Evolutionary conservation across 1,140 invertebrate genomes (phyloP).

Genomic region (Lanistes nyassanus): DNA sequence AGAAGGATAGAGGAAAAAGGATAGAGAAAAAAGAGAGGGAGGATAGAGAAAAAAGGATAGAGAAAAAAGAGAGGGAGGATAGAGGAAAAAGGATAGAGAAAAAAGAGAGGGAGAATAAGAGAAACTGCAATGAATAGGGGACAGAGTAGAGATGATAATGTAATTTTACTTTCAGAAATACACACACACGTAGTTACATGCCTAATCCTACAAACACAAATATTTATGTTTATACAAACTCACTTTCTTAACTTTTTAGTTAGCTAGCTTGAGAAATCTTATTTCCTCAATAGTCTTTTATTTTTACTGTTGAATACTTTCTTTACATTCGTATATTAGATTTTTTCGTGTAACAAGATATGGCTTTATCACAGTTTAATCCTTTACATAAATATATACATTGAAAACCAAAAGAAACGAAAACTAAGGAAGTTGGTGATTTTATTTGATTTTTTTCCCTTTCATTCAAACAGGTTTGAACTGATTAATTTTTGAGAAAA

Average conservation of each 20-base stretch:
- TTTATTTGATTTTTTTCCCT: no score
- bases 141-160: neutral
- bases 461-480: no score
- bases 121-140: neutral
- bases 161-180: neutral
- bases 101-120: slow-evolving; percentile 11
- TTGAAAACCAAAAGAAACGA: no score
- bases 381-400: no score
- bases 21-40: neutral
- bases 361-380: no score
- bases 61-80: neutral
- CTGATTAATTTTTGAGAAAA: no score
- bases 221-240: neutral
- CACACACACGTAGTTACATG: slow-evolving; percentile 6
- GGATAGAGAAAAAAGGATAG: slow-evolving; percentile 1
- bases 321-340: no score
- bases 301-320: neutral
- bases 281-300: neutral
- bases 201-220: slow-evolving; percentile 6
- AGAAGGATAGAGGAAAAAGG: slow-evolving; percentile 9
- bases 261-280: neutral
- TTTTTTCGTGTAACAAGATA: no score
- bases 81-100: neutral
- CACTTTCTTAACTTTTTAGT: neutral
- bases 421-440: no score